phyloP scores from a whole-genome alignment of 2,797 vertebrate species.

The Trichosurus vulpecula region DNA sequence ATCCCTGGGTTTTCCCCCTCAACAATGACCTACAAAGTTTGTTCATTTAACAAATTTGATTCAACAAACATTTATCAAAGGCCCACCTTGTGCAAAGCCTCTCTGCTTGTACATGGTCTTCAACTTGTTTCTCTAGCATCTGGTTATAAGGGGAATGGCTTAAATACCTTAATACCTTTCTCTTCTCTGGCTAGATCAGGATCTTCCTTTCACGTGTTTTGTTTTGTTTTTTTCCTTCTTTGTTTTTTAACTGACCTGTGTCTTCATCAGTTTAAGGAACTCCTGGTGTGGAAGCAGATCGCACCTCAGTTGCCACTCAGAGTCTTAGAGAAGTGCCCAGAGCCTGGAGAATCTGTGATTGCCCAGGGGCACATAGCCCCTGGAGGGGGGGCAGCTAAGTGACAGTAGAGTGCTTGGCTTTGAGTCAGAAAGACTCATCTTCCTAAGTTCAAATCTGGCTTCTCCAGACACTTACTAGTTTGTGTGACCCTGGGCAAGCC shows the following conservation, averaged over 20 bases:
- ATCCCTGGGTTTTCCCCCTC: no score
- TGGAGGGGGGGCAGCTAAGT: not conserved
- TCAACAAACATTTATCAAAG: not conserved
- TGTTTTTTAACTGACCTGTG: not conserved
- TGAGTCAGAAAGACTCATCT: not conserved
- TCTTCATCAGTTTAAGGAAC: not conserved
- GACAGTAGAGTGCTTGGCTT: not conserved
- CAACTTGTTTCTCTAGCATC: not conserved
- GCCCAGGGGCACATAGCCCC: not conserved
- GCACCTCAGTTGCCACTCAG: not conserved
- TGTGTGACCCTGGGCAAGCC: not conserved
- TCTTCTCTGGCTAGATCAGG: not conserved
- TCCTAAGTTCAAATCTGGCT: not conserved
- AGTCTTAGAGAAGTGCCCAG: not conserved
- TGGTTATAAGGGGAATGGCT: not conserved
- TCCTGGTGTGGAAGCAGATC: not conserved
- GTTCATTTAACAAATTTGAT: not conserved
- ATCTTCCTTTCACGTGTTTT: not conserved
- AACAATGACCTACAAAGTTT: not conserved
- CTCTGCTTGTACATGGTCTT: not conserved
- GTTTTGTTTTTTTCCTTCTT: not conserved
- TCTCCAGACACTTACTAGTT: not conserved
- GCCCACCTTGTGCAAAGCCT: not conserved
- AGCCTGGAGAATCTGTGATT: not conserved
- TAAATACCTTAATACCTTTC: not conserved